A percentile compares a stretch with the other conserved stretches of the same genome.
These are phyloP conservation scores for Oscheius sp. DNA, from an alignment of 2,888 invertebrate species.

Conservation along the genomic window DNA sequence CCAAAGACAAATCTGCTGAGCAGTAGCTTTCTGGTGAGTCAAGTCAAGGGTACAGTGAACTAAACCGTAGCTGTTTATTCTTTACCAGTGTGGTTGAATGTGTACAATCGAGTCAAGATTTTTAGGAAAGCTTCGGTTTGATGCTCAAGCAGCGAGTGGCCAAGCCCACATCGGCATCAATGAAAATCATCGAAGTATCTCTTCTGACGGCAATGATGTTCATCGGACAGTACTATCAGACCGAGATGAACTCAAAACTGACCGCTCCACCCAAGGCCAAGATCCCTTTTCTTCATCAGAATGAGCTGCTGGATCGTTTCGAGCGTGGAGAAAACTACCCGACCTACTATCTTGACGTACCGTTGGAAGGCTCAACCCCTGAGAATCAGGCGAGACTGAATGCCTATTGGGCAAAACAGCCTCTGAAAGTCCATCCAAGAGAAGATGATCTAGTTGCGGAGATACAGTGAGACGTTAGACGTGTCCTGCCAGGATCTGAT, in stretches of 20 bases:
- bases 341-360: constrained; percentile 53
- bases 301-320: constrained; percentile 53
- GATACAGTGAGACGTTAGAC: constrained; percentile 41
- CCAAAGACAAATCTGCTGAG: constrained; percentile 48
- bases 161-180: constrained; percentile 45
- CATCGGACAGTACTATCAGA: constrained; percentile 54
- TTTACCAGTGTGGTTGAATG: neutral
- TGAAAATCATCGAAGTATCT: constrained; percentile 48
- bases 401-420: constrained; percentile 45
- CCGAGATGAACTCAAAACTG: constrained; percentile 59
- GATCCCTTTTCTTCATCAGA: constrained; percentile 56
- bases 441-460: constrained; percentile 48
- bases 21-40: constrained; percentile 47
- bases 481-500: neutral
- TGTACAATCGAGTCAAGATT: neutral
- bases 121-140: constrained; percentile 55
- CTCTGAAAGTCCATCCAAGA: constrained; percentile 41
- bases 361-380: constrained; percentile 50
- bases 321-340: constrained; percentile 46
- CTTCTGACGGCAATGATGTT: constrained; percentile 52
- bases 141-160: constrained; percentile 57
- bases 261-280: constrained; percentile 53
- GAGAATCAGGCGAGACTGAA: constrained; percentile 48
- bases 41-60: too few species aligned
- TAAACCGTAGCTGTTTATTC: too few species aligned